A percentile compares a stretch with the other conserved stretches of the same genome.
These are phyloP conservation scores for Cygnus buccinator DNA, from an alignment of 2,113 vertebrate genomes.

Conservation along the genomic window DNA sequence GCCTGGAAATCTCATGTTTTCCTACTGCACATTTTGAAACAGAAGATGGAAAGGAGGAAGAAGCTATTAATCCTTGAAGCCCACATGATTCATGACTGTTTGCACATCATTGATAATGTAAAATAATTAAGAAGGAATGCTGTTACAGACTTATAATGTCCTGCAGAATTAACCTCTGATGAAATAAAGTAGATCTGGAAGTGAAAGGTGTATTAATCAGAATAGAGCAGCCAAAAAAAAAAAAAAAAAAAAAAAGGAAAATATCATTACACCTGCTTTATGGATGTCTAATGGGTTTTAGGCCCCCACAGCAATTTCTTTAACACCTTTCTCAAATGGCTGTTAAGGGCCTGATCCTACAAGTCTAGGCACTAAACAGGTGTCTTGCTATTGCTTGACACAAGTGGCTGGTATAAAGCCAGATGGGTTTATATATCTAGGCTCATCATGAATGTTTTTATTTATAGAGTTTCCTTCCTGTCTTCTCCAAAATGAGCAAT, in stretches of 20 bases:
- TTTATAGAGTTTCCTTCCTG: neutral
- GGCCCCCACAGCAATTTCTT: neutral
- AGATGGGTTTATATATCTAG: neutral
- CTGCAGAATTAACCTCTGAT: neutral
- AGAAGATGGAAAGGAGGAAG: neutral
- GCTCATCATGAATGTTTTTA: neutral
- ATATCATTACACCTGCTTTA: neutral
- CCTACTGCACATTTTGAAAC: neutral
- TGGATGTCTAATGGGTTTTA: neutral
- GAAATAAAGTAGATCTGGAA: conserved; percentile 6
- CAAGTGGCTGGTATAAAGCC: neutral
- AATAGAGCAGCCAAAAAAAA: neutral
- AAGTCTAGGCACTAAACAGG: neutral
- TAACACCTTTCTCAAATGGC: neutral
- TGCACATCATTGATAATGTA: neutral
- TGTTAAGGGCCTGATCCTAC: neutral
- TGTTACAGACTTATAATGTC: neutral
- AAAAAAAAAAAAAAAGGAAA: neutral
- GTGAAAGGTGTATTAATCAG: conserved; percentile 6
- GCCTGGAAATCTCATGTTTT: neutral
- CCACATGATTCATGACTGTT: neutral
- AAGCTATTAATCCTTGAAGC: neutral
- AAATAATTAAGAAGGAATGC: conserved; percentile 1
- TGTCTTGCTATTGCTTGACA: neutral
- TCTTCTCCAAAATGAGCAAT: neutral